Conservation (phyloP, 1,140 invertebrate species). For the Acromyrmex echinatior region DNA sequence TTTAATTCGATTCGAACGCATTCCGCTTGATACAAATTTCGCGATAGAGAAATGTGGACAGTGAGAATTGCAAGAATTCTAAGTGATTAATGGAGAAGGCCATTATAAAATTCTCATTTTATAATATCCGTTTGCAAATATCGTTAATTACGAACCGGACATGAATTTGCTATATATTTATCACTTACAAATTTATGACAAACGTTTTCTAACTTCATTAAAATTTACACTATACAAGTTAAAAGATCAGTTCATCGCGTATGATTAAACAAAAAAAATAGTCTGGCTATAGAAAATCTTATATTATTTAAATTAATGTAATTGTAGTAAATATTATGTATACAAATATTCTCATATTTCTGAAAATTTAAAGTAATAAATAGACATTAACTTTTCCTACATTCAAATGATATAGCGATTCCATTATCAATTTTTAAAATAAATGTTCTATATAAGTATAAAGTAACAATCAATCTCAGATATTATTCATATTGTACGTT, state of each 20-base stretch:
- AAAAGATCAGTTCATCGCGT: not conserved
- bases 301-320: not conserved
- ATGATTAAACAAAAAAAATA: no score
- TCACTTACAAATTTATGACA: constrained; percentile 6
- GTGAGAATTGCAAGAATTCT: not conserved
- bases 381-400: not conserved
- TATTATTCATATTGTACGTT: not conserved
- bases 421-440: not conserved
- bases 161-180: constrained; percentile 1
- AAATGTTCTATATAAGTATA: not conserved
- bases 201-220: constrained; percentile 5
- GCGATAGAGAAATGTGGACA: not conserved
- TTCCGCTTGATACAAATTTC: not conserved
- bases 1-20: constrained; percentile 8
- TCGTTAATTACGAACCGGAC: not conserved
- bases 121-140: not conserved
- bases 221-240: not conserved
- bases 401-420: not conserved
- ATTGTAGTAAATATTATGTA: not conserved
- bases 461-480: not conserved
- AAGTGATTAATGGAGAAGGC: constrained; percentile 18
- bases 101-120: constrained; percentile 44
- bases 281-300: not conserved
- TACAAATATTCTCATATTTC: not conserved
- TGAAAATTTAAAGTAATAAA: not conserved